These are phyloP conservation scores for Malachius bipustulatus DNA, from an alignment of 2,888 invertebrate species.

Conservation along the genomic window DNA sequence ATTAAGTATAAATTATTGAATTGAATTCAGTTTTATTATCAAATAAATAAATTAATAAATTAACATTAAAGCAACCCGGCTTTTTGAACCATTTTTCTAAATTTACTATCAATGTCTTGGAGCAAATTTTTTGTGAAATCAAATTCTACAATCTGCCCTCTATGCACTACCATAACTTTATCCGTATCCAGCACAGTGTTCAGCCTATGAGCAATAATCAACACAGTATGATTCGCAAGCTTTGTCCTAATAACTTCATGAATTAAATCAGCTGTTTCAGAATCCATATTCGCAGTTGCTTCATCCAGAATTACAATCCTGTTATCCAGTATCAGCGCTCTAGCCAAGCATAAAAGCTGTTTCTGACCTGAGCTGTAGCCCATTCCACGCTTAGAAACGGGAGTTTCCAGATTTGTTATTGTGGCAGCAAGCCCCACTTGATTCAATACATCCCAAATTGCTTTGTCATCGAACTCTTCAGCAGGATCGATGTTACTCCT, in stretches of 20 bases:
- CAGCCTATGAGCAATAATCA: constrained; percentile 11
- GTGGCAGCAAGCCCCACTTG: constrained; percentile 33
- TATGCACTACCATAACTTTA: no score
- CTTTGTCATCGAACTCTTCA: constrained; percentile 22
- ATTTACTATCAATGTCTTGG: no score
- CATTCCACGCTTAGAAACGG: constrained; percentile 19
- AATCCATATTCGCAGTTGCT: constrained; percentile 12
- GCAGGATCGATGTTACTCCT: constrained; percentile 33
- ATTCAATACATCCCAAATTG: constrained; percentile 26
- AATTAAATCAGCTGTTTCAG: constrained; percentile 11
- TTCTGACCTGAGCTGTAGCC: constrained; percentile 41
- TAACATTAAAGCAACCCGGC: no score
- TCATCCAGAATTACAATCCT: constrained; percentile 12
- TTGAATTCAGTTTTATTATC: no score
- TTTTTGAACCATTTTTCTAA: no score
- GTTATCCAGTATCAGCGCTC: constrained; percentile 10
- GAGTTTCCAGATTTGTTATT: constrained; percentile 26
- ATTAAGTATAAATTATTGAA: no score
- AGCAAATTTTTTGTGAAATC: no score
- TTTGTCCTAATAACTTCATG: constrained; percentile 10
- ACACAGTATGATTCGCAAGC: constrained; percentile 9
- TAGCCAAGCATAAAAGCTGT: constrained; percentile 45
- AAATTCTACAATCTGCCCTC: no score
- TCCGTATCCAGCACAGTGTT: no score
- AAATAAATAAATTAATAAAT: no score